phyloP scores from a whole-genome alignment of 2,888 invertebrate genomes.

The Galerucella calmariensis region DNA sequence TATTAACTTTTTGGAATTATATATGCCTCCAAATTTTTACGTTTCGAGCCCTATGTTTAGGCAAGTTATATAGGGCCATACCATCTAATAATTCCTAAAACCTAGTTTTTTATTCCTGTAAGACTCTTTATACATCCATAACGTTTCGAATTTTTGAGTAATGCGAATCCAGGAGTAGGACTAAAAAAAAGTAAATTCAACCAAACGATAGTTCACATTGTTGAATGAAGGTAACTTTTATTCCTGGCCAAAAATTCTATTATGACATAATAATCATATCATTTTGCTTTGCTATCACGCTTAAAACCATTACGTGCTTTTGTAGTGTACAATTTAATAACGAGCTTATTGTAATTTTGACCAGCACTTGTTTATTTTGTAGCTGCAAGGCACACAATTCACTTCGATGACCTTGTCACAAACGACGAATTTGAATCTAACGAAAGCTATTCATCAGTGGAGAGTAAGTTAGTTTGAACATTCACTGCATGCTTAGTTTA shows the following conservation, averaged over 20 bases:
- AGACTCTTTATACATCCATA: background rate
- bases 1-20: no score
- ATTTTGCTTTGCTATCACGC: slow-evolving; percentile 10
- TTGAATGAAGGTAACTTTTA: background rate
- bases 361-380: slow-evolving; percentile 46
- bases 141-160: background rate
- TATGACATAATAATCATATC: slow-evolving; percentile 4
- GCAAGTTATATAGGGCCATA: background rate
- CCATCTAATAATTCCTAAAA: background rate
- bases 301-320: slow-evolving; percentile 12
- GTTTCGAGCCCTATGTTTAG: no score
- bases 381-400: slow-evolving; percentile 56
- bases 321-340: background rate
- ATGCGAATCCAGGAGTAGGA: background rate
- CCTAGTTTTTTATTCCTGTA: background rate
- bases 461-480: slow-evolving; percentile 51
- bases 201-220: background rate
- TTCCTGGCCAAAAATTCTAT: background rate
- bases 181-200: background rate
- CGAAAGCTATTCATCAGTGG: slow-evolving; percentile 55
- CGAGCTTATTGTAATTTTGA: slow-evolving; percentile 28
- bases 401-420: slow-evolving; percentile 55
- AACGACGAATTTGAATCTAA: slow-evolving; percentile 54
- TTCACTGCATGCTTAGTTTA: slow-evolving; percentile 15
- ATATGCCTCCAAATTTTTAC: no score